phyloP scores from a whole-genome alignment of 2,888 invertebrate genomes.

The Rhodophaea formosa region DNA sequence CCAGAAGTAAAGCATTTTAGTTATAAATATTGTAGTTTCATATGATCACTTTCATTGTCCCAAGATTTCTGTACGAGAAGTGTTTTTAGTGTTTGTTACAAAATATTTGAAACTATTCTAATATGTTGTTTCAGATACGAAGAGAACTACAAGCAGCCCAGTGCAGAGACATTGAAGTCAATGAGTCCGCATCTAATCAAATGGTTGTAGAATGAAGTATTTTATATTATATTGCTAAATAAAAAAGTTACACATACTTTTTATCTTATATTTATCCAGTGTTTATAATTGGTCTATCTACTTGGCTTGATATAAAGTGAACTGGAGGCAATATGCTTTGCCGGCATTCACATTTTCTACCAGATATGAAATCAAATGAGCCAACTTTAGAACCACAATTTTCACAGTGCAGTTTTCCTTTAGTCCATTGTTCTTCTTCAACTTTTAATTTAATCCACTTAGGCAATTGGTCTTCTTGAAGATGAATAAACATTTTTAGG shows the following conservation, averaged over 20 bases:
- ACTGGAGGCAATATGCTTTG: conserved; percentile 79
- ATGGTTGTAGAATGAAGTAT: conserved; percentile 62
- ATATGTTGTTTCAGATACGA: conserved; percentile 82
- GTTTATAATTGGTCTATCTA: conserved; percentile 69
- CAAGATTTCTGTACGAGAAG: too few species aligned
- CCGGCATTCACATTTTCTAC: conserved; percentile 83
- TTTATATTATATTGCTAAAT: conserved; percentile 22
- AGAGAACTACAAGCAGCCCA: conserved; percentile 91
- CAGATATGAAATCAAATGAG: conserved; percentile 84
- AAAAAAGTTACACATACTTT: conserved; percentile 14
- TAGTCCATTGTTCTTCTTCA: conserved; percentile 82
- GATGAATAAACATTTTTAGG: conserved; percentile 63
- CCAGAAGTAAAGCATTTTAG: conserved; percentile 71
- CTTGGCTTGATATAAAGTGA: conserved; percentile 83
- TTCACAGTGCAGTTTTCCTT: conserved; percentile 84
- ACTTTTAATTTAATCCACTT: conserved; percentile 78
- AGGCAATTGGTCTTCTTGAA: conserved; percentile 80
- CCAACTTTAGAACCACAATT: conserved; percentile 83
- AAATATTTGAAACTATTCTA: conserved; percentile 3
- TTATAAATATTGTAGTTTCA: too few species aligned
- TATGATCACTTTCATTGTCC: too few species aligned
- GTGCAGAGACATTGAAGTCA: conserved; percentile 87
- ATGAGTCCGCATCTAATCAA: conserved; percentile 46
- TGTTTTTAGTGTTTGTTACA: too few species aligned
- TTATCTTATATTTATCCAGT: conserved; percentile 6